Percentiles rank a stretch among this genome's conserved stretches.
phyloP scores from a whole-genome alignment of 1,140 invertebrate genomes.

The Hylaeus volcanicus region DNA sequence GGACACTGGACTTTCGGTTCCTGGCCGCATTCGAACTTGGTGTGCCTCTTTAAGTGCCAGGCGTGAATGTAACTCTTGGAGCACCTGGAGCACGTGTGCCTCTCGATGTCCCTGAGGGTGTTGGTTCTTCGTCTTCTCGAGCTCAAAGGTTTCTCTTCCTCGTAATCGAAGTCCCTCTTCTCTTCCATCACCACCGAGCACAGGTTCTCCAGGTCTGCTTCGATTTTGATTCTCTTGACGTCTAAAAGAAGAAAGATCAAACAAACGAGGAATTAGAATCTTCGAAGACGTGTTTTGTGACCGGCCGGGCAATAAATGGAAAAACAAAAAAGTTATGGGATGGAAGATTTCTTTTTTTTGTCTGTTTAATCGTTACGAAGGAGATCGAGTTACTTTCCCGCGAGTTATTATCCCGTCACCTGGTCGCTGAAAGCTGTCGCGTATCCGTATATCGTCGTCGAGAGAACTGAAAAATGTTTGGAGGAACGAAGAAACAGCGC shows the following conservation, averaged over 20 bases:
- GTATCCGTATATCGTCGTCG: not conserved
- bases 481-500: too few relatives aligned
- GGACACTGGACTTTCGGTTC: conserved; percentile 72
- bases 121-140: conserved; percentile 34
- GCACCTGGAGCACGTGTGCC: conserved; percentile 75
- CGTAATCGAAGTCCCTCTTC: conserved; percentile 40
- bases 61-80: conserved; percentile 73
- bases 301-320: not conserved
- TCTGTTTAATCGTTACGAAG: not conserved
- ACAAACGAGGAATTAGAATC: conserved; percentile 38
- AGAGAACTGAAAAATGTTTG: not conserved
- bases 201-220: conserved; percentile 40
- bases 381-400: conserved; percentile 19
- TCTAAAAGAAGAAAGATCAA: conserved; percentile 60
- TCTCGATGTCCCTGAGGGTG: conserved; percentile 44
- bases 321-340: not conserved
- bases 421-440: conserved; percentile 32
- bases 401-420: conserved; percentile 43
- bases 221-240: conserved; percentile 51
- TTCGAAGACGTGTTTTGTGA: not conserved
- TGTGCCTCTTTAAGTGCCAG: conserved; percentile 74
- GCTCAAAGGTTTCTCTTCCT: conserved; percentile 46
- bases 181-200: conserved; percentile 53
- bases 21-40: conserved; percentile 72
- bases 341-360: too few relatives aligned